Evolutionary conservation across 2,113 vertebrate genomes (phyloP), one percentile per base, ranked within the genome.

Genomic region (Corynorhinus townsendii): DNA sequence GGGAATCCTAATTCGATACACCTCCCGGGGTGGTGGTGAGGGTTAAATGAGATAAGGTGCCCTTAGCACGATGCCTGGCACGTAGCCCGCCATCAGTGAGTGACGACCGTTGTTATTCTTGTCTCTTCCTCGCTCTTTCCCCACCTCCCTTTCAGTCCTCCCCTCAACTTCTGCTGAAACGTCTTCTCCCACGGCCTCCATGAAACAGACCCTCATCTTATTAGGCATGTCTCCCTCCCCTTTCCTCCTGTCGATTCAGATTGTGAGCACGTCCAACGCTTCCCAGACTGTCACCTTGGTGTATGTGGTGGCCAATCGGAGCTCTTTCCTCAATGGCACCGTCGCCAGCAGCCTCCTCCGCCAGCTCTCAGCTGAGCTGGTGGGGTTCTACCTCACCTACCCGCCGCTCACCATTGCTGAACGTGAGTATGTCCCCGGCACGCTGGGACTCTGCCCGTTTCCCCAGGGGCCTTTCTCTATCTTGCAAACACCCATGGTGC

Each of bases 351-450:
- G 99, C 97, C 99, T 99, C 73, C 99, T 99, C 82, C 98, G 99
- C 97, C 99, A 99, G 97, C 99, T 99, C 96, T 99, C 99, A 0
- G 99, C 99, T n/a, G 99, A 99, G 97, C 98, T 99, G 96, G 99
- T 99, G 96, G 99, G 99, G 90, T 99, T 99, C 98, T 99, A 99
- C 98, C 99, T 99, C 94, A 99, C 99, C 98, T 99, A 99, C 97
- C 99, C 99, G 0, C 99, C 99, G 5, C 99, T 99, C 96, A 98
- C 99, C 96, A 99, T 99, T 40, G 99, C 99, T 17, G 99, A 99
- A 98, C 99, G 99, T 99, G 99, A 99, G 99, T 99, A 97, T 2
- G 5, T 3, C 0, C 40, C 9, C 22, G 5, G 45, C 64, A 1
- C 0, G 1, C 7, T 1, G 38, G 49, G 76, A 6, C 30, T 3